Base-by-base conservation (phyloP, 2,113 vertebrate species). In the Pristiophorus japonicus region DNA sequence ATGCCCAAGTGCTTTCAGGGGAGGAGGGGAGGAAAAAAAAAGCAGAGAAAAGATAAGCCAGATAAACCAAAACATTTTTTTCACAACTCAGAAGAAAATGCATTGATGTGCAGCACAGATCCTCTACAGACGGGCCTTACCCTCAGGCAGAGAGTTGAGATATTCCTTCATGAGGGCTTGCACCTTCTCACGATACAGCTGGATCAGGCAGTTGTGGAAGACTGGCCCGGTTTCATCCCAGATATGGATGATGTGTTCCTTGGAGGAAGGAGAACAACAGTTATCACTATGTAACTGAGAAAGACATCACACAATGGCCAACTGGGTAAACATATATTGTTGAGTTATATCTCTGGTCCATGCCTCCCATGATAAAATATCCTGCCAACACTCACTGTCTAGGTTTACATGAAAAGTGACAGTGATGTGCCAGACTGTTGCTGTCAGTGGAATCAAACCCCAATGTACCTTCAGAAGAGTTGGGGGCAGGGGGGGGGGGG, bases 161-260 rank as follows among this genome's bases (percentile, higher is more conserved):
- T 99, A 99, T 65, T 98, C 97, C 95, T 99, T 99, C 99, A 99
- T 99, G 96, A 99, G 98, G 67, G 96, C 97, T 96, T 99, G 99
- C 88, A 99, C 99, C 96, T 98, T 98, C 95, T 99, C 99, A 96
- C 99, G 98, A 97, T 99, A 99, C 55, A 99, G 98, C 96, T 99
- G 98, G 97, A 99, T 99, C 95, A 99, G 97, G 95, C 98, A 98
- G 94, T 99, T 99, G 97, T 99, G 99, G 96, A 99, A 99, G 73
- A 98, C 97, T 0, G 99, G 98, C 94, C 97, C 98, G 0, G 97
- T 97, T 95, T 99, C 99, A 11, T 99, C 98, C 99, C 99, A 99
- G 55, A 98, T 96, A 0, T 98, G 97, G 96, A 99, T 97, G 96
- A 99, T 98, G 96, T 99, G 99, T 96, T 99, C 99, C 98, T 98